Base-by-base conservation (phyloP, 2,797 vertebrate genomes). In the Amphiprion clarkii region DNA sequence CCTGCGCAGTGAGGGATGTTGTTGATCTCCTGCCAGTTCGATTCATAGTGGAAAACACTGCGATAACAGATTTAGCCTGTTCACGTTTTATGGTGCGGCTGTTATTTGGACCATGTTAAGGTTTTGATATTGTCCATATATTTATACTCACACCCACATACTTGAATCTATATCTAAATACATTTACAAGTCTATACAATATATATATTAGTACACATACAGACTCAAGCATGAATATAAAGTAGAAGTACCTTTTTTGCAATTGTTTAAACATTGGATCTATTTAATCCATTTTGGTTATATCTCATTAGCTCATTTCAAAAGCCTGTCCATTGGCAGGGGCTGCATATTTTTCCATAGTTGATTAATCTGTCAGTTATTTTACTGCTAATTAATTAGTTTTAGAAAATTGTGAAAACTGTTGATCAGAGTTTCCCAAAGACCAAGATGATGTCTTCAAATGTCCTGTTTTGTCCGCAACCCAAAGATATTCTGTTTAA, bases 91-190 rank as follows among this genome's bases (percentile, higher is more conserved):
- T 42, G 65, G 42, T 67, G 67, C 70, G 49, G 46, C 42, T 23
- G 64, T 65, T 68, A 67, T 83, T 74, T 79, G 71, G 78, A 62
- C 78, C 57, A 46, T 73, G 70, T 69, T 71, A 72, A 40, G 39
- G 46, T 74, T 73, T 66, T 27, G 56, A 62, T 67, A 69, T 12
- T 5, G 5, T 14, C 23, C 25, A 33, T 33, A 33, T 33, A 8
- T 33, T 27, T 27, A 33, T 33, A 8, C 7, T 1, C 21, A 54
- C 12, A 29, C 25, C 29, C 52, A 14, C 3, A 17, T 29, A 16
- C 21, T 29, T n/a, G 10, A n/a, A 51, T 6, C 8, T 23, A 16
- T 48, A 3, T 17, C 1, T 2, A 23, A 52, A 23, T 12, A 10
- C n/a, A 11, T 12, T 23, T 23, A 13, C 49, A 52, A 25, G 25